Evolutionary conservation across 2,797 vertebrate species (phyloP), one percentile per base, ranked within the genome.

Genomic region (Pangasius djambal): DNA sequence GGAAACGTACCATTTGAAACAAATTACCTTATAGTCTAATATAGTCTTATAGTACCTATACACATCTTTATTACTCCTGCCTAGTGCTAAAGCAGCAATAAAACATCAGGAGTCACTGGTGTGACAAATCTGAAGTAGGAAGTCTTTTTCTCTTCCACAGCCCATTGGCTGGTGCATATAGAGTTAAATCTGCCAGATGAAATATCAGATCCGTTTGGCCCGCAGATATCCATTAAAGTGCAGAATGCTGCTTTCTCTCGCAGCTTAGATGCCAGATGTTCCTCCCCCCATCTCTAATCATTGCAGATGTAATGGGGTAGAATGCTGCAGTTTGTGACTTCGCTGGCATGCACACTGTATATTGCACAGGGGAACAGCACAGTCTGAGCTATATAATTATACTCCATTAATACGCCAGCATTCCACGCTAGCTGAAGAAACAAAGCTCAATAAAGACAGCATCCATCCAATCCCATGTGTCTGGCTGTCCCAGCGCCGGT

Each of bases 271-370:
- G 96, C 97, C 98, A 98, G 98, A 98, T 99, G 98, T 99, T 98
- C 97, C 97, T 98, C 97, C 97, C 88, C 95, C 96, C 96, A 97
- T 97, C 97, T 97, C 97, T 97, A 97, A 97, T 98, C 98, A 98
- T 98, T 98, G 97, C 97, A 97, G 98, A 98, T 97, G 98, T 98
- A 98, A 99, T 98, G 98, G 97, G 96, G 97, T 97, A 97, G 97
- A 98, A 98, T 98, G 97, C 97, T 97, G 97, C 97, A 97, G 97
- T 98, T 98, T 97, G 97, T 96, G 97, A 97, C 97, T 98, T 97
- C 96, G 96, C 97, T 97, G 97, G 97, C 97, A 97, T 97, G 96
- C 97, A 97, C 97, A 97, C 97, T 97, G 96, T 96, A 97, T 96
- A 95, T 97, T 94, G 97, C 97, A 96, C 96, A 95, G 95, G 97